Percentiles rank a stretch among this genome's conserved stretches.
Conservation (phyloP, 2,113 vertebrate species). For the Malurus cyaneus region DNA sequence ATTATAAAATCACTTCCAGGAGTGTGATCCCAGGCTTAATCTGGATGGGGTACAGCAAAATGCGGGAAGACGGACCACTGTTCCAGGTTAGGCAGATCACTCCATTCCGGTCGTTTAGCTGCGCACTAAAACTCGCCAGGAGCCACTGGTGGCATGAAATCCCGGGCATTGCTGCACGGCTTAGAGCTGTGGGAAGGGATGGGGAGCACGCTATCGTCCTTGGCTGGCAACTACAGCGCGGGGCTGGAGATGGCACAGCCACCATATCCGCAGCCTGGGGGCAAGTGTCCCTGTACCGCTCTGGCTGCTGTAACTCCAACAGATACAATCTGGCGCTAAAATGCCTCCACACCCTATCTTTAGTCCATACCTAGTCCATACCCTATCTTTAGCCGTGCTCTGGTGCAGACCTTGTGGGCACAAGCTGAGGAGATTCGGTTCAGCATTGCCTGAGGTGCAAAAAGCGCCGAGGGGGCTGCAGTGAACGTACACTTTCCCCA, state of each 20-base stretch:
- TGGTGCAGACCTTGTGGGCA: neutral
- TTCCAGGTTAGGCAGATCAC: neutral
- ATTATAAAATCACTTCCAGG: neutral
- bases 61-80: neutral
- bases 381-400: neutral
- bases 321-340: neutral
- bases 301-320: neutral
- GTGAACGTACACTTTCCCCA: accelerated
- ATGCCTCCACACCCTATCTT: neutral
- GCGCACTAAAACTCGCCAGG: neutral
- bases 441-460: accelerated
- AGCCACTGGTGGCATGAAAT: neutral
- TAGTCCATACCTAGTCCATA: accelerated
- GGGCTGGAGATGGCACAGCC: neutral
- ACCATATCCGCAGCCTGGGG: neutral
- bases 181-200: neutral
- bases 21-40: neutral
- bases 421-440: neutral
- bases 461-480: neutral
- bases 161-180: neutral
- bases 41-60: accelerated
- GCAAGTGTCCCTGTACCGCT: neutral
- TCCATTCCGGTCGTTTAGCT: neutral
- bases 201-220: neutral
- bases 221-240: neutral